phyloP scores from a whole-genome alignment of 2,113 vertebrate species.

The Austrofundulus limnaeus region DNA sequence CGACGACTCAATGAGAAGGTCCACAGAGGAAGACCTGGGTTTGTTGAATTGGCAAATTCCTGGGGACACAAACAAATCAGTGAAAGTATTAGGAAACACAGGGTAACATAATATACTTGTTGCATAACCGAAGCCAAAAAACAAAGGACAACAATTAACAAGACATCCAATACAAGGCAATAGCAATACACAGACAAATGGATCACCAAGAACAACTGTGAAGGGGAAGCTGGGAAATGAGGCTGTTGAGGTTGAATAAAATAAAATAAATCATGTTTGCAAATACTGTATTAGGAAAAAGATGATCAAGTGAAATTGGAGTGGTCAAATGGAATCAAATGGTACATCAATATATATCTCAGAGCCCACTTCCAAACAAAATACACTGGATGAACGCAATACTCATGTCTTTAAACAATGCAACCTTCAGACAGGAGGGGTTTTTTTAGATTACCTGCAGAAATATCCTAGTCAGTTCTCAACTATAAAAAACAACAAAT shows the following conservation, averaged over 20 bases:
- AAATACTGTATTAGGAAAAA: slow-evolving; percentile 51
- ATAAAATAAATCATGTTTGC: slow-evolving; percentile 59
- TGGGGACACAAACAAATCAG: slow-evolving; percentile 61
- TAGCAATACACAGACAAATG: slow-evolving; percentile 88
- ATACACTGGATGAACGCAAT: slow-evolving; percentile 88
- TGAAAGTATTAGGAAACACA: slow-evolving; percentile 8
- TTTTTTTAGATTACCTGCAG: slow-evolving; percentile 90
- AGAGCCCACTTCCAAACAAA: slow-evolving; percentile 70
- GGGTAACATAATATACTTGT: neutral
- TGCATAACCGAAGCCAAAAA: slow-evolving; percentile 49
- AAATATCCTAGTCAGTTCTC: slow-evolving; percentile 98
- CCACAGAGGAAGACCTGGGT: slow-evolving; percentile 74
- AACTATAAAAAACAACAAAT: slow-evolving; percentile 92
- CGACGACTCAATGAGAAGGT: slow-evolving; percentile 69
- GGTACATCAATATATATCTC: slow-evolving; percentile 59
- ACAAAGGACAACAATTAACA: slow-evolving; percentile 57
- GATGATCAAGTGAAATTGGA: slow-evolving; percentile 59
- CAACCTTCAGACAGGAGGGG: slow-evolving; percentile 79
- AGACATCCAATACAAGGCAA: slow-evolving; percentile 66
- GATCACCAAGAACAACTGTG: slow-evolving; percentile 82
- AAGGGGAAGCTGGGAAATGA: slow-evolving; percentile 84
- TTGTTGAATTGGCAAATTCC: slow-evolving; percentile 60
- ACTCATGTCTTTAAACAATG: slow-evolving; percentile 87
- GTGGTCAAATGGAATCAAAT: slow-evolving; percentile 60
- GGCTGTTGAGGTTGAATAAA: slow-evolving; percentile 66